Conservation (phyloP, 2,888 invertebrate species). For the Charanyca ferruginea region DNA sequence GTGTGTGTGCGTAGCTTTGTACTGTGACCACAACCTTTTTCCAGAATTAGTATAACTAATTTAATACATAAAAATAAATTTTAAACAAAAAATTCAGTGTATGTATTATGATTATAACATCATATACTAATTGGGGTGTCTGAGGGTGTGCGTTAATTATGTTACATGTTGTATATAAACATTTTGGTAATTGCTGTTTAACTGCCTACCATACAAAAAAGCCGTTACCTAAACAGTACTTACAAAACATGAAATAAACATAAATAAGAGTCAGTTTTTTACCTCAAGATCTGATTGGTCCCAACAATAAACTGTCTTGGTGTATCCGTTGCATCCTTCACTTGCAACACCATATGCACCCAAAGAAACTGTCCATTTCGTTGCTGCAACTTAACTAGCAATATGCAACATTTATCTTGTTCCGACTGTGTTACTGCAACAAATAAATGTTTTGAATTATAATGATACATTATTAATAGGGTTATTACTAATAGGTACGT, state of each 20-base stretch:
- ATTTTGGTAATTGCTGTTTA: neutral
- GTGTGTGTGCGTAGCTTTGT: no score
- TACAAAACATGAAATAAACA: neutral
- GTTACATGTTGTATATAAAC: no score
- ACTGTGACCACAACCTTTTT: no score
- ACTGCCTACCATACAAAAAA: neutral
- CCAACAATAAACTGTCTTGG: conserved; percentile 98
- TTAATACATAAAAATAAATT: no score
- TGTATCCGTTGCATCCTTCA: conserved; percentile 96
- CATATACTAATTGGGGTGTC: no score
- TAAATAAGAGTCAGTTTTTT: conserved; percentile 44
- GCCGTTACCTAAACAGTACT: no score
- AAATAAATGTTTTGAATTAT: conserved; percentile 33
- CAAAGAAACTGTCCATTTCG: conserved; percentile 97
- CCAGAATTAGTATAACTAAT: no score
- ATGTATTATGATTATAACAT: no score
- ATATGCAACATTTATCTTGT: conserved; percentile 98
- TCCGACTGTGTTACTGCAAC: conserved; percentile 98
- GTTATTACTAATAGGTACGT: conserved; percentile 14
- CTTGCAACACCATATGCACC: conserved; percentile 99
- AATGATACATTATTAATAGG: conserved; percentile 13
- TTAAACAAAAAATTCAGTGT: no score
- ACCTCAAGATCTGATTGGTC: conserved; percentile 99
- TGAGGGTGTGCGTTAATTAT: no score
- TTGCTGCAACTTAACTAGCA: conserved; percentile 97